Conservation (phyloP, 2,113 vertebrate genomes). For the Turdus rufiventris region DNA sequence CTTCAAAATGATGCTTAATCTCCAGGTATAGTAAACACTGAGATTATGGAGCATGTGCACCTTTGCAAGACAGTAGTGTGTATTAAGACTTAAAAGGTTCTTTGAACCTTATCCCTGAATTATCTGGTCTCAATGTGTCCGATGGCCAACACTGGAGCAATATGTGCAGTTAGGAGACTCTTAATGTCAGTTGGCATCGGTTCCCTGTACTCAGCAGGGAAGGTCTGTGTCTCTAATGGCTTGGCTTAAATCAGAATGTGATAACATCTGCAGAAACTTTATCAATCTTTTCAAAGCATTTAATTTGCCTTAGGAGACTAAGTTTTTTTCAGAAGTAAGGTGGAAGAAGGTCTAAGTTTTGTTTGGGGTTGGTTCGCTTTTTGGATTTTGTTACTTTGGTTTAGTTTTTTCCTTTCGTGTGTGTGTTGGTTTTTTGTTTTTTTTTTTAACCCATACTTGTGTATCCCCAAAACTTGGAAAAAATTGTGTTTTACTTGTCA, state of each 20-base stretch:
- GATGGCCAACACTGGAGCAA: not conserved
- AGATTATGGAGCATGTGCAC: accelerated
- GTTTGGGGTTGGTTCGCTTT: not conserved
- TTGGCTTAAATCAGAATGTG: not conserved
- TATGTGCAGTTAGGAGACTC: not conserved
- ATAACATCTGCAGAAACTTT: not conserved
- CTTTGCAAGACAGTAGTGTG: not conserved
- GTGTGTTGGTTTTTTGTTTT: no score
- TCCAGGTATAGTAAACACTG: not conserved
- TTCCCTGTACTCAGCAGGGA: not conserved
- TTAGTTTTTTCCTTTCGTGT: no score
- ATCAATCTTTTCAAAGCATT: not conserved
- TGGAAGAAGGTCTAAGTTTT: not conserved
- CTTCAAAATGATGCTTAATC: not conserved
- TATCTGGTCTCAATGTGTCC: accelerated
- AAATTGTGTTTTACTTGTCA: not conserved
- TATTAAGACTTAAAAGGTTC: not conserved
- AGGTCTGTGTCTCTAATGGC: not conserved
- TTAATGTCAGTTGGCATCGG: accelerated
- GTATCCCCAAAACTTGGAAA: not conserved
- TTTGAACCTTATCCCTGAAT: not conserved
- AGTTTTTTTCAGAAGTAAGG: not conserved
- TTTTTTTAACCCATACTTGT: not conserved
- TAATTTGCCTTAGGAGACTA: not conserved
- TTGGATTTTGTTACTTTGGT: not conserved